Base-by-base conservation (phyloP, 2,113 vertebrate species). In the Spizaetus ornatus region DNA sequence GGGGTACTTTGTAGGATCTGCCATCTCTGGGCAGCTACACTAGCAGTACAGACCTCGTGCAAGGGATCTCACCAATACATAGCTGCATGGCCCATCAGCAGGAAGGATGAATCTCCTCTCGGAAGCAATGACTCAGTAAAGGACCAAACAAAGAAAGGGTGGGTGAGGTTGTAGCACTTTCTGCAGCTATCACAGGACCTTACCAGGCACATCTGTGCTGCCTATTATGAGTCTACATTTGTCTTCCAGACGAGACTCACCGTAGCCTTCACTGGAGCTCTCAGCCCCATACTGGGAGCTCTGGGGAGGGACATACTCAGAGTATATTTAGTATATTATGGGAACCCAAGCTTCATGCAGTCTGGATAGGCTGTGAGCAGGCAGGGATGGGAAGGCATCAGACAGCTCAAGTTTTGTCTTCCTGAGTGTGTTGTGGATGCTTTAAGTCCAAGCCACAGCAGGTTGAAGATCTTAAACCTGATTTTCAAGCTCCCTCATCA, bases 301-400 rank as follows among this genome's bases (percentile, higher is more conserved):
- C 65, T 50, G 29, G 65, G 66, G 53, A 63, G 31, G 19, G 16
- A 17, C 5, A 4, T 13, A 9, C 34, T 29, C 16, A 9, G 50
- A 18, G 40, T 8, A 27, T 19, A 5, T 38, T 34, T 53, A n/a
- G 16, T 5, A 7, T 17, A 0, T 19, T 3, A 3, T 1, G 26
- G 58, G 21, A 81, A 36, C 10, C 18, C 74, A 52, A 3, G 47
- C 21, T 34, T 58, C 58, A 56, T 1, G 4, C 11, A 19, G 27
- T 20, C 55, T 56, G 79, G 40, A 7, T 13, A 62, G 73, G 16
- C 34, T 61, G 45, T 45, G 38, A 69, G 53, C 62, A 40, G 45
- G 18, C 47, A n/a, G 40, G 62, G 79, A 50, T 76, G 79, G 36
- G 38, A 62, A 36, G 34, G 80, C 65, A 58, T 34, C 47, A 53